Evolutionary conservation across 2,888 invertebrate genomes (phyloP), one percentile per base, ranked within the genome.

Genomic region (Caradrina kadenii): DNA sequence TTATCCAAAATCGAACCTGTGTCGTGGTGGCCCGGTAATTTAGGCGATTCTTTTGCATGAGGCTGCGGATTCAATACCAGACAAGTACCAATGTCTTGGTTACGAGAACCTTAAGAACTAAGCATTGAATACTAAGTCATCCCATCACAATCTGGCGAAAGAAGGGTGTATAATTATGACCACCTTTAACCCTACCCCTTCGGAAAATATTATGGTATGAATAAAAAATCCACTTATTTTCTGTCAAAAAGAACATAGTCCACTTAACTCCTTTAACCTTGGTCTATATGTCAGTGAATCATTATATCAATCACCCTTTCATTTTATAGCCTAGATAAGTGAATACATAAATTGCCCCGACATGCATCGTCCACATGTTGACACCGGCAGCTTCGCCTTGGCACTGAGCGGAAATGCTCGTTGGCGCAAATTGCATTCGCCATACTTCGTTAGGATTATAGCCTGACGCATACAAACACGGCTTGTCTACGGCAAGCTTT

Each of bases 391-490:
- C 78, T 81, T 85, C 85, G 87, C 88, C 87, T 89, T 88, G 83
- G 69, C 83, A 79, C 80, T 62, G 84, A 80, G 73, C 91, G 94
- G 94, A 94, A 89, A 86, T 79, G 84, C 89, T 91, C 73, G 89
- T 94, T 93, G 88, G 73, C 83, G 83, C 90, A 90, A 92, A 94
- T 94, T 91, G 90, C 88, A 90, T 93, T 93, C 80, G 90, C 85
- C 80, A 88, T 85, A 90, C 88, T 90, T 91, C 82, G 89, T 91
- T 90, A 86, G 70, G 80, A 76, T 80, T 75, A 79, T 22, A 49
- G 49, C 11, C 42, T 70, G 52, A 63, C 17, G 49, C 54, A 48
- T 63, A 55, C n/a, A 42, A 65, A 58, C 48, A 75, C 6, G 8
- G 13, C 42, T 11, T 58, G 54, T 22, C 48, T 19, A 45, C 61